Evolutionary conservation across 1,140 invertebrate species (phyloP).

Genomic region (Neotoxoptera formosana): DNA sequence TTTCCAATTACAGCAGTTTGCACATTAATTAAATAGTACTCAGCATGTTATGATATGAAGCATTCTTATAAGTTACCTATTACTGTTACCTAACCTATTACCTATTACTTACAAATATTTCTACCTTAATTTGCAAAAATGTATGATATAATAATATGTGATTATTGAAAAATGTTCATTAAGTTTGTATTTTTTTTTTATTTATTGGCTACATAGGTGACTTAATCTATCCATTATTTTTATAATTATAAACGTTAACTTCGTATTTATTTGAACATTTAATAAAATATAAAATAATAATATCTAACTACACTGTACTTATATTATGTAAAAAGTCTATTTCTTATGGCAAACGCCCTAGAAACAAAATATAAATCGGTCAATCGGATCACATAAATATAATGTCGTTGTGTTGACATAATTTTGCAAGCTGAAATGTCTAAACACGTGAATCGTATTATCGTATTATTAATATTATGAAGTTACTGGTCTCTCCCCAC

Average conservation of each 20-base stretch:
- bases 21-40: not conserved
- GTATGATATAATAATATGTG: too few relatives aligned
- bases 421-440: constrained; percentile 1
- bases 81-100: not conserved
- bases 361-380: not conserved
- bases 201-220: too few relatives aligned
- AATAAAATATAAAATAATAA: not conserved
- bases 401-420: constrained; percentile 1
- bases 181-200: not conserved
- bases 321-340: not conserved
- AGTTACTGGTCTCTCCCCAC: not conserved
- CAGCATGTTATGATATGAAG: not conserved
- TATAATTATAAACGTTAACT: not conserved
- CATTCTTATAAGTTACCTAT: not conserved
- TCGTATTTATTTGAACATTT: not conserved
- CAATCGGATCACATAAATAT: not conserved
- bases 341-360: not conserved
- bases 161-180: too few relatives aligned
- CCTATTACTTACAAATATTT: not conserved
- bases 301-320: not conserved
- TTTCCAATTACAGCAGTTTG: not conserved
- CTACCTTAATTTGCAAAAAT: too few relatives aligned
- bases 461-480: not conserved
- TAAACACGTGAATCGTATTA: not conserved
- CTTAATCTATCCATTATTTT: not conserved